Percentiles rank a stretch among this genome's conserved stretches.
Conservation (phyloP, 2,797 vertebrate species). For the Neosilurus mollespiculum region DNA sequence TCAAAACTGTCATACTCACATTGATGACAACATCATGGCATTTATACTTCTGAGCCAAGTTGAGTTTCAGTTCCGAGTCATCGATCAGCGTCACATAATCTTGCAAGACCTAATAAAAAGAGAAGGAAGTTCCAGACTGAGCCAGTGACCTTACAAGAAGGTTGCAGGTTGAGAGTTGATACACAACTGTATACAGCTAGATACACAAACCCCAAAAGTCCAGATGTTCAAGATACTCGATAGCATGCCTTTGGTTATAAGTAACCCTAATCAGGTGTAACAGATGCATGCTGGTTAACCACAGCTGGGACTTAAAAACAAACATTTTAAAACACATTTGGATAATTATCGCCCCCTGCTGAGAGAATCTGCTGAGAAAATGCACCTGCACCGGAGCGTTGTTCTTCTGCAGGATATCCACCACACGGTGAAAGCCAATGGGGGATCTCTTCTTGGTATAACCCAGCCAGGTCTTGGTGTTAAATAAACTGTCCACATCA, state of each 20-base stretch:
- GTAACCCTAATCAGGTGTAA: background rate
- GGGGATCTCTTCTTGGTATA: conserved; percentile 90
- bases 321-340: background rate
- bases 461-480: conserved; percentile 92
- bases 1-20: conserved; percentile 68
- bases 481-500: conserved; percentile 90
- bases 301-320: background rate
- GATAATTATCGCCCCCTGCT: conserved; percentile 10
- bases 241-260: background rate
- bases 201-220: background rate
- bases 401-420: conserved; percentile 93
- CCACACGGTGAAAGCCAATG: conserved; percentile 87
- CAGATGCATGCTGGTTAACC: background rate
- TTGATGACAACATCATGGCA: conserved; percentile 95
- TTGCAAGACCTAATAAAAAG: conserved; percentile 81
- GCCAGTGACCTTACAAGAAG: background rate
- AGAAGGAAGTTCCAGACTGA: background rate
- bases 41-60: conserved; percentile 88
- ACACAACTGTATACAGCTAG: background rate
- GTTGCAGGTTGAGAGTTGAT: background rate
- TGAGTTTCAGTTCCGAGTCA: conserved; percentile 80
- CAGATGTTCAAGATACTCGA: background rate
- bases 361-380: background rate
- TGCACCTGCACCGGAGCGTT: conserved; percentile 85
- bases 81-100: conserved; percentile 88